Evolutionary conservation across 2,888 invertebrate species (phyloP).

Genomic region (Lepidonotus clava): DNA sequence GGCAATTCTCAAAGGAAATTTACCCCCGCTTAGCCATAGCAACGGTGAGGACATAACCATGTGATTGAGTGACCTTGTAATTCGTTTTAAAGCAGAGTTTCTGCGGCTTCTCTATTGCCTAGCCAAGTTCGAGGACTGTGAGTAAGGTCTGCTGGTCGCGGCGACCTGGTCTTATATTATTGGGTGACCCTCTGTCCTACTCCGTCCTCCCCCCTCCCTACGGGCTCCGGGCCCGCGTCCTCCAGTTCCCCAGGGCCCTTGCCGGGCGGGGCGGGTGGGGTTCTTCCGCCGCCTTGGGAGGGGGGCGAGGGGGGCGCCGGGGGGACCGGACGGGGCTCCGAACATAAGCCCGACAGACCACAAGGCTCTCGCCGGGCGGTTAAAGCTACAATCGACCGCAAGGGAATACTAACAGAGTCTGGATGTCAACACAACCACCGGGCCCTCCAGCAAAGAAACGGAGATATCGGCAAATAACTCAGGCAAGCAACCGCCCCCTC

Average conservation of each 20-base stretch:
- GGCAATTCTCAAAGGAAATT: constrained; percentile 31
- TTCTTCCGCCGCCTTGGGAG: not conserved
- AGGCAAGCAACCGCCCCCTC: too few relatives aligned
- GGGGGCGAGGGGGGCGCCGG: not conserved
- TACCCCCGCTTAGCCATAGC: constrained; percentile 7
- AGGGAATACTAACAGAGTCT: constrained; percentile 23
- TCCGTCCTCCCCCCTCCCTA: too few relatives aligned
- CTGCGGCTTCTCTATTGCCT: too few relatives aligned
- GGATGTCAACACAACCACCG: constrained; percentile 9
- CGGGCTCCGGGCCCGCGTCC: too few relatives aligned
- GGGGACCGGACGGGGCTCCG: too few relatives aligned
- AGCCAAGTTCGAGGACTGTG: too few relatives aligned
- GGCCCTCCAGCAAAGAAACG: not conserved
- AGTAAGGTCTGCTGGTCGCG: too few relatives aligned
- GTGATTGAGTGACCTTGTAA: constrained; percentile 28
- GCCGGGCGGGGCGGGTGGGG: not conserved
- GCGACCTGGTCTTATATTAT: too few relatives aligned
- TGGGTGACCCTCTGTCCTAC: too few relatives aligned
- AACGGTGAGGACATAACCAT: not conserved
- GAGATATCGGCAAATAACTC: not conserved
- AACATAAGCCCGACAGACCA: too few relatives aligned
- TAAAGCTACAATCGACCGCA: not conserved
- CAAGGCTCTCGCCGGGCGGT: too few relatives aligned
- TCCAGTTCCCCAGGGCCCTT: too few relatives aligned
- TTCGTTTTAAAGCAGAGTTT: constrained; percentile 19